Conservation (phyloP, 2,888 invertebrate genomes). For the Homarus gammarus region DNA sequence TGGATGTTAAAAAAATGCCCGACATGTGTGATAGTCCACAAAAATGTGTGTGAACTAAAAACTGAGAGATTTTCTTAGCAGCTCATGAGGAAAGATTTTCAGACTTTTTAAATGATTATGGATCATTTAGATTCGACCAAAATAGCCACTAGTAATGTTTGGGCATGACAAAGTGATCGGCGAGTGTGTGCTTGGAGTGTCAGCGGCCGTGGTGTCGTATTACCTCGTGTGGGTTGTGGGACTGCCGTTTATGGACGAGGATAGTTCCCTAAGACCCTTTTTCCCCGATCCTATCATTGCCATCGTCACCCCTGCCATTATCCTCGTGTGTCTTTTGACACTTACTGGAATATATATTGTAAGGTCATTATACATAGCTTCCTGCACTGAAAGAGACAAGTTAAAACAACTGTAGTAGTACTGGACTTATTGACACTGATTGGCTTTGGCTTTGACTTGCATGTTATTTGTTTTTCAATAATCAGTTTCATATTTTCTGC, state of each 20-base stretch:
- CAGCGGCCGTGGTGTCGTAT: constrained; percentile 45
- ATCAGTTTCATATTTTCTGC: no score
- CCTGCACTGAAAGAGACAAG: constrained; percentile 19
- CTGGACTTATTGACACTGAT: no score
- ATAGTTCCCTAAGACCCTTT: constrained; percentile 48
- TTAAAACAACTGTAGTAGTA: not conserved
- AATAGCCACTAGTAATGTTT: constrained; percentile 54
- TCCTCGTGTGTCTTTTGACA: constrained; percentile 57
- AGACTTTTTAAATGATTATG: not conserved
- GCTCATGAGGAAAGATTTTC: not conserved
- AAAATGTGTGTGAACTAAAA: not conserved
- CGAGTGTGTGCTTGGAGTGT: constrained; percentile 55
- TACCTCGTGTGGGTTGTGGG: constrained; percentile 65
- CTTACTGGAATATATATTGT: constrained; percentile 58
- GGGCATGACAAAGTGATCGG: constrained; percentile 66
- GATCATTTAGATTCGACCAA: not conserved
- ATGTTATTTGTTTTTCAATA: not conserved
- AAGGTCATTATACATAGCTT: constrained; percentile 25
- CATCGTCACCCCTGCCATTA: constrained; percentile 49
- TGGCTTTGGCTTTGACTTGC: not conserved
- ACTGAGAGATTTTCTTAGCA: not conserved
- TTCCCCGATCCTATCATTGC: constrained; percentile 61
- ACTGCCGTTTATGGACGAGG: constrained; percentile 58
- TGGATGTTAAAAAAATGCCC: constrained; percentile 19
- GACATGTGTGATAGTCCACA: not conserved